Evolutionary conservation across 2,888 invertebrate genomes (phyloP), one percentile per base, ranked within the genome.

Genomic region (Hybos culiciformis): DNA sequence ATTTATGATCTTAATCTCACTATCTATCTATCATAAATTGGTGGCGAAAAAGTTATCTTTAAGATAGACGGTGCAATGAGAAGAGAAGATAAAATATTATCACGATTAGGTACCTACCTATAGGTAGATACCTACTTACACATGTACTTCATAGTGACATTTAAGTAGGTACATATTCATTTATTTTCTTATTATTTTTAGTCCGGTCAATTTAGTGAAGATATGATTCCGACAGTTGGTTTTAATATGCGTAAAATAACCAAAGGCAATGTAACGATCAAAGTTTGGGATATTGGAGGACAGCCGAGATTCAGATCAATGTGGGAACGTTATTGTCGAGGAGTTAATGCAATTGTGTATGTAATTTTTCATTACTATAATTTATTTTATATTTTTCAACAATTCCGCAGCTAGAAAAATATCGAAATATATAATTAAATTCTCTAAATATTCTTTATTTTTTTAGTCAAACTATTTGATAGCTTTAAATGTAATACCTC

Each of bases 211-310:
- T 98, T 97, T 68, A 93, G 90, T 60, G 97, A 98, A 77, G 98
- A 99, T 61, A 98, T 98, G 96, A 99, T 98, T 56, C 98, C 98
- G n/a, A 99, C 98, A 48, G 98, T 98, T 48, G 98, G 98, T 38
- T 99, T 98, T 70, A 98, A 99, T 66, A 98, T 98, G 97, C 79
- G 97, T 50, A 99, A 98, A 76, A 96, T 98, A 52, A 97, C 96
- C 50, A 98, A 98, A 74, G 97, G 97, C 55, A 98, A 98, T 72
- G 98, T 99, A 31, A 97, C 97, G 48, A 99, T 98, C 59, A 99
- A 98, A 78, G 82, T 77, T 51, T 67, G 67, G 66, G 98, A 98
- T 64, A 98, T 99, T 59, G 98, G 98, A 44, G 98, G 98, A 31
- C 98, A 98, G 67, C 97, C 98, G 3, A 77, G 98, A 58, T 99